Base-by-base conservation (phyloP, 2,797 vertebrate species). In the Urocyon cinereoargenteus region DNA sequence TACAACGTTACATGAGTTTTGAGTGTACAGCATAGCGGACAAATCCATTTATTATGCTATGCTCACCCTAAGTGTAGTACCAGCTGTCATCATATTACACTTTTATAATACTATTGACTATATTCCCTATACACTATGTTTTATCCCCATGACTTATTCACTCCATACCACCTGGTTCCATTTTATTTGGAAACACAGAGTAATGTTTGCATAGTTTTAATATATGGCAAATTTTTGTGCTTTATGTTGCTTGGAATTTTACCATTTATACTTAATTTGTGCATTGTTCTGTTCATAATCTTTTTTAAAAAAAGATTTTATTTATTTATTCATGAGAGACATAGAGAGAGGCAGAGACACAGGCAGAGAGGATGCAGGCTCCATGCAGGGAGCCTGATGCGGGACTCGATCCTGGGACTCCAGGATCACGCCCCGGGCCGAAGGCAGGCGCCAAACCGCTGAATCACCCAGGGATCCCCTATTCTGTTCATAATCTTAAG, bases 191-290 rank as follows among this genome's bases (percentile, higher is more conserved):
- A 78, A 91, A 70, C 61, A 75, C 53, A 70, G 93, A 85, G 15
- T 85, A 61, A 88, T 21, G 24, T 45, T 91, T 91, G 11, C 53
- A 94, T 3, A 82, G 49, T 59, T 86, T 94, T 72, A 89, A 40
- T 81, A 66, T 31, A 45, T 3, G 90, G 75, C 22, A 28, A 83
- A 40, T 83, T 68, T 73, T n/a, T 45, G 21, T 57, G 49, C 16
- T 51, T 61, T 28, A 51, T 57, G 36, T 70, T 53, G 18, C 73
- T 81, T 84, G 19, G 24, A 94, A 86, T 96, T 96, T 96, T 87
- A 75, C 45, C 85, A 75, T 1, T 64, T 6, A 64, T 0, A 2
- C 73, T 31, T 51, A 77, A 53, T 78, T 13, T 28, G 59, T 62
- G 59, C 40, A 24, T n/a, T 89, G 22, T 89, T 64, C 57, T 34